Base-by-base conservation (phyloP, 1,140 invertebrate species). In the Hesperophylax magnus region DNA sequence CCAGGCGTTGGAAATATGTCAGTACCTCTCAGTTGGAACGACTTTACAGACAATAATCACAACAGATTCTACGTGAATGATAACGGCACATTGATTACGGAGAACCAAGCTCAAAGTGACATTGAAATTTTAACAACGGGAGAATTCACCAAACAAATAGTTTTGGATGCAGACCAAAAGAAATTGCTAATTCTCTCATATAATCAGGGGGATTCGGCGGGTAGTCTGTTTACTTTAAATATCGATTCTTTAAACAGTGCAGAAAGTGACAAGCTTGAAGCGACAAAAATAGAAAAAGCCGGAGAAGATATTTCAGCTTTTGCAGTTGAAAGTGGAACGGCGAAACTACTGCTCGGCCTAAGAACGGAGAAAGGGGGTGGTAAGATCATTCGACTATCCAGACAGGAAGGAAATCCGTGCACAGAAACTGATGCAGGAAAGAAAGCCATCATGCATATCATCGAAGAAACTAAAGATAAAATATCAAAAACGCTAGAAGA, bases 111-210 rank as follows among this genome's bases (percentile, higher is more conserved):
- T 56, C 24, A 27, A 54, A 56, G 58, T 18, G 67, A 79, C 39
- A 79, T 72, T n/a, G 54, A 79, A 72, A 79, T 79, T 17, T 9
- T 72, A 14, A 79, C 77, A 20, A 79, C 67, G 7, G 78, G 78
- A 61, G 54, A 56, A 31, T 72, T 60, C 31, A 72, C 53, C 18
- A 53, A 20, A 17, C 65, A 72, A 74, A 22, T 67, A n/a, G 53
- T 24, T 39, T 39, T 72, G 4, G 78, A 79, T 72, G 17, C 7
- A 5, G 54, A 58, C 72, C 27, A 4, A 15, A 74, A 72, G 7
- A 72, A 34, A 72, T 31, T 79, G 47, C 39, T 79, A 3, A 72
- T 79, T 47, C 67, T 72, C 15, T 34, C 78, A 7, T 72, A 47
- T 22, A 34, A 27, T 18, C 22, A 31, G 17, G 72, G 54, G 14